Conservation (phyloP, 92 coral and sea anemone genomes). For the Virgularia gustaviana region DNA sequence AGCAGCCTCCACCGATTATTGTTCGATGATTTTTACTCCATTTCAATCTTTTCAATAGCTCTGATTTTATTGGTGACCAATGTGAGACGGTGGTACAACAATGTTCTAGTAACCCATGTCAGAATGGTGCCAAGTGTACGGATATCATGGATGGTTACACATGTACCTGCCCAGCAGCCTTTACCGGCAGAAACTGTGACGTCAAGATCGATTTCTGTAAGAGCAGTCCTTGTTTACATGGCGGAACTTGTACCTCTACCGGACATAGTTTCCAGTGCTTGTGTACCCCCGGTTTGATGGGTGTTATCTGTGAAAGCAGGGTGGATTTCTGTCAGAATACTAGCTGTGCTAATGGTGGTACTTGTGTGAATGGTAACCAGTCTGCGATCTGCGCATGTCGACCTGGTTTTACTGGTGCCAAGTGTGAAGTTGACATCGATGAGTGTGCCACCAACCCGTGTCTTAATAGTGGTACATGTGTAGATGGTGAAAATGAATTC, state of each 20-base stretch:
- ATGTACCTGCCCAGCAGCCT: constrained; percentile 69
- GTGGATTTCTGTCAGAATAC: constrained; percentile 63
- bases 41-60: no score
- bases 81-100: constrained; percentile 75
- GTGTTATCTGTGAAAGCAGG: constrained; percentile 61
- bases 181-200: constrained; percentile 67
- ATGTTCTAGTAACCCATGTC: constrained; percentile 86
- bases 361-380: constrained; percentile 60
- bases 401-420: constrained; percentile 63
- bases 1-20: no score
- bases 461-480: constrained; percentile 70
- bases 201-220: constrained; percentile 68
- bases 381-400: constrained; percentile 67
- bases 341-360: constrained; percentile 79
- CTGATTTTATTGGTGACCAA: constrained; percentile 71
- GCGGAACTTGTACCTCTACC: constrained; percentile 73
- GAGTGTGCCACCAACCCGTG: constrained; percentile 83
- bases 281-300: constrained; percentile 76
- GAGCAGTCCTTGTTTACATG: constrained; percentile 60
- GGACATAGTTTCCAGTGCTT: constrained; percentile 50
- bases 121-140: constrained; percentile 72
- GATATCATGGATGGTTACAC: constrained; percentile 49
- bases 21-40: no score
- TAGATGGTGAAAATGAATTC: constrained; percentile 63
- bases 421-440: constrained; percentile 70